These are phyloP conservation scores for Pyrgus malvae DNA, from an alignment of 2,888 invertebrate genomes.

Conservation along the genomic window DNA sequence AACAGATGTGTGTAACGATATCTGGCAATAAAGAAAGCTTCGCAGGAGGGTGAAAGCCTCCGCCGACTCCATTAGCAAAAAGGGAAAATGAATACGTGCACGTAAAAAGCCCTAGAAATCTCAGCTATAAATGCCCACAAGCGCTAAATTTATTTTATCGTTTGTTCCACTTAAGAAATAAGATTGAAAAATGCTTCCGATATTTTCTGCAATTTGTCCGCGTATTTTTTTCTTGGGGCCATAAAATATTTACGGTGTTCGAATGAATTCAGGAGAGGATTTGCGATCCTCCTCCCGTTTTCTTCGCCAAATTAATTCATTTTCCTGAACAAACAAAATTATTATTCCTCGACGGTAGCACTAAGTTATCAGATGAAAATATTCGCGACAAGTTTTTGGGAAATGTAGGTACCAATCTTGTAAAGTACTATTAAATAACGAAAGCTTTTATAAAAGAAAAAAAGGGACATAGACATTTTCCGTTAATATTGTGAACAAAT, in stretches of 20 bases:
- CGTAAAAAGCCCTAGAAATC: slow-evolving; percentile 65
- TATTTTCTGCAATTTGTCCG: slow-evolving; percentile 70
- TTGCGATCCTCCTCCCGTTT: slow-evolving; percentile 55
- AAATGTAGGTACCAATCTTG: no score
- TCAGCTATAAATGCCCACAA: slow-evolving; percentile 76
- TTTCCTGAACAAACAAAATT: slow-evolving; percentile 65
- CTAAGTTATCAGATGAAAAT: slow-evolving; percentile 3
- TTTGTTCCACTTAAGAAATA: slow-evolving; percentile 78
- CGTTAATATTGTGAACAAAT: no score
- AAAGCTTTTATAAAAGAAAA: no score
- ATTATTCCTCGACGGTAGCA: slow-evolving; percentile 42
- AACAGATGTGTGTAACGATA: neutral
- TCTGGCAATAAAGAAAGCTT: slow-evolving; percentile 7
- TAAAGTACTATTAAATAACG: no score
- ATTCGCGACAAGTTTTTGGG: neutral
- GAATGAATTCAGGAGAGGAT: slow-evolving; percentile 68
- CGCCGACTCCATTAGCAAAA: slow-evolving; percentile 32
- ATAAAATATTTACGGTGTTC: slow-evolving; percentile 78
- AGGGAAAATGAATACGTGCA: slow-evolving; percentile 29
- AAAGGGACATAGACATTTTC: no score
- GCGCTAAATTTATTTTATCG: slow-evolving; percentile 78
- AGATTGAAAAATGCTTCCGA: slow-evolving; percentile 76
- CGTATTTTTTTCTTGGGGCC: slow-evolving; percentile 64
- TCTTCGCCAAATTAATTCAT: slow-evolving; percentile 69
- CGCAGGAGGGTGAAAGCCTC: slow-evolving; percentile 11